Conservation (phyloP, 2,888 invertebrate genomes). For the Ceratothoa steindachneri region DNA sequence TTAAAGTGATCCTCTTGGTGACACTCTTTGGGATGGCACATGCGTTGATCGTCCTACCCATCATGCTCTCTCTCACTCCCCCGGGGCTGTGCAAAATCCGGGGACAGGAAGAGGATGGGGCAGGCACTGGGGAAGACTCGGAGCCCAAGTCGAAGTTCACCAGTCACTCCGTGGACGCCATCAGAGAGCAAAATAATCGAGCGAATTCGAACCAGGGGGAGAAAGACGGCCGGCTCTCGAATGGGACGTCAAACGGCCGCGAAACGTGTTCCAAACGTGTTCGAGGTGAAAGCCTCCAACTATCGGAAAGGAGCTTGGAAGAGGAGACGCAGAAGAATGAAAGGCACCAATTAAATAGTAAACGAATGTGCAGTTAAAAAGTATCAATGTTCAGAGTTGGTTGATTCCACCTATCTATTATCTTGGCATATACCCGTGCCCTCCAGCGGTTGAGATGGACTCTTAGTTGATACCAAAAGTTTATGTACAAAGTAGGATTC, state of each 20-base stretch:
- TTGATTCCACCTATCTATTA: too few species aligned
- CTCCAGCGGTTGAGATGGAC: too few species aligned
- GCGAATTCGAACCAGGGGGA: not conserved
- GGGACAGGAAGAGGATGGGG: not conserved
- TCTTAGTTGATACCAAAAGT: too few species aligned
- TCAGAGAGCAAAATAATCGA: not conserved
- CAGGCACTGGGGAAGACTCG: not conserved
- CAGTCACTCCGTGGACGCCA: not conserved
- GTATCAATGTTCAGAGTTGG: too few species aligned
- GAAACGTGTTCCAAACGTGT: not conserved
- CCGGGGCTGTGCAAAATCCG: not conserved
- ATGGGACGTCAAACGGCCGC: not conserved
- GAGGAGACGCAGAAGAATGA: not conserved
- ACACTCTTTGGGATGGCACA: slow-evolving; percentile 92
- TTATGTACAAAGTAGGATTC: too few species aligned
- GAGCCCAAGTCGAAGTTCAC: not conserved
- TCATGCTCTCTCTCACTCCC: slow-evolving; percentile 62
- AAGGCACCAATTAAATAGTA: too few species aligned
- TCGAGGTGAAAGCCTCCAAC: not conserved
- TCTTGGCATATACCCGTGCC: too few species aligned
- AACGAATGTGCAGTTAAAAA: too few species aligned
- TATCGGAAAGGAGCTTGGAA: not conserved
- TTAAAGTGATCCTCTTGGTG: slow-evolving; percentile 75
- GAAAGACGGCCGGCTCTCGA: not conserved
- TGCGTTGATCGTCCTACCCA: slow-evolving; percentile 82